Evolutionary conservation across 2,888 invertebrate genomes (phyloP), one percentile per base, ranked within the genome.

Genomic region (Nomada lathburiana): DNA sequence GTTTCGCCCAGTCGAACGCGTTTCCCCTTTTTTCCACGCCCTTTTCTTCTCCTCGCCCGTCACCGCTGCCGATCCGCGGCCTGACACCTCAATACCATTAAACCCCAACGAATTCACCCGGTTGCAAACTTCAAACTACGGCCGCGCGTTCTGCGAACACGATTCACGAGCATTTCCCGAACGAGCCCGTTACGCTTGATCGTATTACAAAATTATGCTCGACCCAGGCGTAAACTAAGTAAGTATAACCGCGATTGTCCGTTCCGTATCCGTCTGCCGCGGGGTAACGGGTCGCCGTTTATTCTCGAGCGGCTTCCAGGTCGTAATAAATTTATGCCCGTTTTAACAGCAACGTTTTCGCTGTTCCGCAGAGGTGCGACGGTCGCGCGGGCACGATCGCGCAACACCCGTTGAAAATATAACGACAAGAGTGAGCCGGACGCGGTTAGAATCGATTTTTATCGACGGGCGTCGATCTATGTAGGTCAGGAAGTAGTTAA

Each of bases 401-500:
- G 9, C 16, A 3, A 29, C 50, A n/a, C 7, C 44, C 23, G 71
- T 53, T 69, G 13, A 18, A 23, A 67, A 60, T n/a, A 50, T 18
- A 16, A n/a, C 23, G 47, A 26, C 36, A 0, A 20, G 62, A 55
- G n/a, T 23, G 62, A 60, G 18, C 57, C 13, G n/a, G 60, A 55
- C 60, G 44, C 44, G 13, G 59, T 44, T 29, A 9, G 20, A 64
- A 65, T 74, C 73, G 62, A 69, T 78, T 63, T 67, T 69, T 55
- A 57, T 75, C 68, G 65, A 76, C 52, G 55, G n/a, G 50, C 36
- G 20, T 3, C 42, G 60, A 63, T 10, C 20, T 26, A 57, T 82
- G 57, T 53, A 64, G 74, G 57, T 52, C 75, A 63, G 76, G 75
- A 73, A 81, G 81, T 84, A 80, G 84, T 87, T 86, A 90, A 85